These are phyloP conservation scores for Pterocles gutturalis DNA, from an alignment of 2,113 vertebrate species.

Conservation along the genomic window DNA sequence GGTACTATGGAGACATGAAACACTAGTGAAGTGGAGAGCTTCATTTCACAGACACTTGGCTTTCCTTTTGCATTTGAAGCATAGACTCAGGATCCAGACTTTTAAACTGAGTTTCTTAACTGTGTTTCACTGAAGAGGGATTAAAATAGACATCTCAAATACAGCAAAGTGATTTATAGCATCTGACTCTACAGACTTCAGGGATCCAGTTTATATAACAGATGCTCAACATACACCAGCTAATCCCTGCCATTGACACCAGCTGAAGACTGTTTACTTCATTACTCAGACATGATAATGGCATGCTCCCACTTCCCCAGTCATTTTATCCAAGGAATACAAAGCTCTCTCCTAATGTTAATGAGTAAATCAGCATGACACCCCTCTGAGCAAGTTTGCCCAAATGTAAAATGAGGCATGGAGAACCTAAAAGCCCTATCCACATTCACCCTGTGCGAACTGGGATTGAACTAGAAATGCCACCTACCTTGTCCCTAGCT, in stretches of 20 bases:
- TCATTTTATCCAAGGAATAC: not conserved
- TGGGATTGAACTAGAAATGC: not conserved
- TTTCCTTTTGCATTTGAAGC: not conserved
- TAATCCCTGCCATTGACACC: not conserved
- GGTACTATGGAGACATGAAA: not conserved
- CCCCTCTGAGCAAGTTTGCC: not conserved
- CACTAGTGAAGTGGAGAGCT: not conserved
- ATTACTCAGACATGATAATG: not conserved
- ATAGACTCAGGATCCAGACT: not conserved
- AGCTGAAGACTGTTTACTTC: slow-evolving; percentile 8
- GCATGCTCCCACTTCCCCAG: not conserved
- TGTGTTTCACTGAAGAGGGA: not conserved
- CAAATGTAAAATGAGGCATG: not conserved
- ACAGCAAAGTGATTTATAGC: not conserved
- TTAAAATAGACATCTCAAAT: not conserved
- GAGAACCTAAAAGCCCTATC: not conserved
- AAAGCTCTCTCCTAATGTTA: not conserved
- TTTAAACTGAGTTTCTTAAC: not conserved
- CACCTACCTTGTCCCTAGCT: not conserved
- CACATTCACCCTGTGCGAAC: not conserved
- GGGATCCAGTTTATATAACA: not conserved
- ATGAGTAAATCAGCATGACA: not conserved
- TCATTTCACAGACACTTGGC: not conserved
- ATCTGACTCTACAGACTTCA: not conserved
- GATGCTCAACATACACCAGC: not conserved